These are phyloP conservation scores for Denticeps clupeoides DNA, from an alignment of 2,797 vertebrate species.

Conservation along the genomic window DNA sequence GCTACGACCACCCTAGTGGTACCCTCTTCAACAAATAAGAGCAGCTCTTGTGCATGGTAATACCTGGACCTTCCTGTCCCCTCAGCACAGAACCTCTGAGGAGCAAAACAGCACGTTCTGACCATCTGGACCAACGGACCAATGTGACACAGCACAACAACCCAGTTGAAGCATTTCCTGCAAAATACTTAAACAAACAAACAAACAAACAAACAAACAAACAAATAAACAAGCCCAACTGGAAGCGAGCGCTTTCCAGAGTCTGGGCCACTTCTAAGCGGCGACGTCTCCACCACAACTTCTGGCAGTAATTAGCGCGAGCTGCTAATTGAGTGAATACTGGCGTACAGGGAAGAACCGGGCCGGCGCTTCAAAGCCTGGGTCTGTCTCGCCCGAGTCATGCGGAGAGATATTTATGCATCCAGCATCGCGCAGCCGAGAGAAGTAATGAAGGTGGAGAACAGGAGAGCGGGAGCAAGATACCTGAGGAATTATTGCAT, in stretches of 20 bases:
- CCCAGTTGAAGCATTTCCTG: too few relatives aligned
- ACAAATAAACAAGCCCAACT: background rate
- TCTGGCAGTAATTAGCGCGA: background rate
- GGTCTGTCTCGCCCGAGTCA: background rate
- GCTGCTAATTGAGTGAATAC: background rate
- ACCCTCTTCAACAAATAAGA: too few relatives aligned
- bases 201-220: background rate
- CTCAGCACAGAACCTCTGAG: too few relatives aligned
- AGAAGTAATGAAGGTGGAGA: slow-evolving; percentile 33
- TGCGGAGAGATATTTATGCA: slow-evolving; percentile 33
- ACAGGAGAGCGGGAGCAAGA: slow-evolving; percentile 26
- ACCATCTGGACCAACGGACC: too few relatives aligned
- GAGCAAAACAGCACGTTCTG: too few relatives aligned
- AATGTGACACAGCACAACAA: too few relatives aligned
- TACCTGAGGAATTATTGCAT: slow-evolving; percentile 47
- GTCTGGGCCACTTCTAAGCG: background rate
- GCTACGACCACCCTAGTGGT: too few relatives aligned
- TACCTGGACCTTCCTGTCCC: too few relatives aligned
- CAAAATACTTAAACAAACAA: too few relatives aligned
- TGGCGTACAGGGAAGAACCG: background rate
- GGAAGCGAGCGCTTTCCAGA: background rate
- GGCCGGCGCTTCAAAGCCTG: background rate
- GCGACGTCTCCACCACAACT: background rate
- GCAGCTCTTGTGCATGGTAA: too few relatives aligned
- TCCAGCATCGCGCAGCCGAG: slow-evolving; percentile 36